These are phyloP conservation scores for Drosophila seclusa DNA, from an alignment of 2,888 invertebrate genomes.

Conservation along the genomic window DNA sequence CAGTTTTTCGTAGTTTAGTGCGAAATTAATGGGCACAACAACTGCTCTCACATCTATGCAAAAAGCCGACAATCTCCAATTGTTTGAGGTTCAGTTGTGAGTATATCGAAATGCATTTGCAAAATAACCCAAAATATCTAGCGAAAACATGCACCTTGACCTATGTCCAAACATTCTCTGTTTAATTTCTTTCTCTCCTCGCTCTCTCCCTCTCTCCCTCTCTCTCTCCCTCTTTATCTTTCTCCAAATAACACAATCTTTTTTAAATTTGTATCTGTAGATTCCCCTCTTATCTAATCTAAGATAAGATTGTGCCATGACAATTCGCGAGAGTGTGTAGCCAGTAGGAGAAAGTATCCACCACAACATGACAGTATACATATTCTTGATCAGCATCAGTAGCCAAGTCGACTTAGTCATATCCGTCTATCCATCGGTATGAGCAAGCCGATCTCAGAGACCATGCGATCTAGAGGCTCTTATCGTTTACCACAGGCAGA, in stretches of 20 bases:
- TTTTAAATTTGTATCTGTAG: not conserved
- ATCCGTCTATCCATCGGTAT: too few relatives aligned
- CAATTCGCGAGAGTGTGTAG: not conserved
- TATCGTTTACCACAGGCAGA: too few relatives aligned
- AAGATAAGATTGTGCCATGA: not conserved
- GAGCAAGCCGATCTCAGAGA: too few relatives aligned
- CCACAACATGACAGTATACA: not conserved
- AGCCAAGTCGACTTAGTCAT: too few relatives aligned
- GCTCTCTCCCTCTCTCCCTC: not conserved
- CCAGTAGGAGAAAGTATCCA: not conserved
- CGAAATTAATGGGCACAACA: constrained; percentile 65
- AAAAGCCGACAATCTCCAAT: constrained; percentile 42
- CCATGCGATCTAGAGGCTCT: too few relatives aligned
- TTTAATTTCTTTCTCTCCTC: not conserved
- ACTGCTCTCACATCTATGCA: constrained; percentile 59
- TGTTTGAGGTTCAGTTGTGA: constrained; percentile 1
- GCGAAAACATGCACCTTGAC: not conserved
- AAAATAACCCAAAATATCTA: not conserved
- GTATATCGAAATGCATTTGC: not conserved
- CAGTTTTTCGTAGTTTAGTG: constrained; percentile 72
- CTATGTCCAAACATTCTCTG: not conserved
- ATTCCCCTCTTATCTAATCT: not conserved
- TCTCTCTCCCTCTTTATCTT: not conserved
- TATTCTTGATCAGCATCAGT: not conserved
- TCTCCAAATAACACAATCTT: not conserved